Conservation (phyloP, 1,140 invertebrate genomes). For the Pogonomyrmex californicus region DNA sequence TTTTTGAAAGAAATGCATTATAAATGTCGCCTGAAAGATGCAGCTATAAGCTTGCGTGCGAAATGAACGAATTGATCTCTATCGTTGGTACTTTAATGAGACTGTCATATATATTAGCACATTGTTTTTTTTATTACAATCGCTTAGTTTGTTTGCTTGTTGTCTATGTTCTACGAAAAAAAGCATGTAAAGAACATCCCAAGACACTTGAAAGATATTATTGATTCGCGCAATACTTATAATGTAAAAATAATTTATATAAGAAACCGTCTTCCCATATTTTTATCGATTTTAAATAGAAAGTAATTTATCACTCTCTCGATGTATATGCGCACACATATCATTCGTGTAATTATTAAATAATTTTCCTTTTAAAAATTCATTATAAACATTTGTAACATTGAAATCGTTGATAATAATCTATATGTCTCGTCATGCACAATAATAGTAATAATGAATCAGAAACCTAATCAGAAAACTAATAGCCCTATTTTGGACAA, state of each 20-base stretch:
- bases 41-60: conserved; percentile 53
- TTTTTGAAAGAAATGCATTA: conserved; percentile 25
- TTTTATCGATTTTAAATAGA: conserved; percentile 51
- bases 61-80: conserved; percentile 67
- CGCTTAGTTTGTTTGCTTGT: conserved; percentile 42
- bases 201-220: conserved; percentile 53
- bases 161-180: neutral
- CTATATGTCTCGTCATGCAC: conserved; percentile 38
- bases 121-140: conserved; percentile 59
- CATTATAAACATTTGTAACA: conserved; percentile 33
- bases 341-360: conserved; percentile 41
- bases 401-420: conserved; percentile 37
- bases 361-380: conserved; percentile 14
- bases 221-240: conserved; percentile 68
- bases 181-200: conserved; percentile 8
- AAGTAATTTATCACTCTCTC: conserved; percentile 34
- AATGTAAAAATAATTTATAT: conserved; percentile 67
- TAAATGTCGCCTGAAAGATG: conserved; percentile 45
- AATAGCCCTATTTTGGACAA: conserved; percentile 77
- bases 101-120: conserved; percentile 64
- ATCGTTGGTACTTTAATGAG: conserved; percentile 71
- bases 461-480: conserved; percentile 55
- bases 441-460: conserved; percentile 63
- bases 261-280: conserved; percentile 67
- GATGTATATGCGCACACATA: conserved; percentile 55